Percentiles rank a stretch among this genome's conserved stretches.
These are phyloP conservation scores for Chrysoperla carnea DNA, from an alignment of 1,140 invertebrate species.

Conservation along the genomic window DNA sequence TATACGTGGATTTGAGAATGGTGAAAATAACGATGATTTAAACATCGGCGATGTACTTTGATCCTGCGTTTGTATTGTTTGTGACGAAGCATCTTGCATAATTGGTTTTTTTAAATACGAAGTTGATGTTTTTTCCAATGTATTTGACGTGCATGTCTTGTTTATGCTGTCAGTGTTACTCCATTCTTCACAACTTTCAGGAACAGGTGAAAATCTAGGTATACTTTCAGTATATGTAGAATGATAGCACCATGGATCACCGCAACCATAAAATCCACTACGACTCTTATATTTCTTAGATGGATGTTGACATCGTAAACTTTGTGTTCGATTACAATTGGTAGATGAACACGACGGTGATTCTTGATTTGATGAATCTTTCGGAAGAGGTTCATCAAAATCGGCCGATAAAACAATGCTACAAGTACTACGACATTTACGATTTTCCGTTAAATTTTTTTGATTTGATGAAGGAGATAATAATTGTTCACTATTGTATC, in stretches of 20 bases:
- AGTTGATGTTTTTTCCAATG: slow-evolving; percentile 8
- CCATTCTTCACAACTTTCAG: slow-evolving; percentile 24
- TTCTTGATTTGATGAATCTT: neutral
- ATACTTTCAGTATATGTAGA: slow-evolving; percentile 14
- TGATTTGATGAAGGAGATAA: slow-evolving; percentile 19
- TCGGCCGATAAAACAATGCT: slow-evolving; percentile 40
- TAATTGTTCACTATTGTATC: slow-evolving; percentile 28
- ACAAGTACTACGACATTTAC: slow-evolving; percentile 43
- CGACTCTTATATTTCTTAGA: slow-evolving; percentile 8
- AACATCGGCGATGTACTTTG: slow-evolving; percentile 19
- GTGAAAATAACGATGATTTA: neutral
- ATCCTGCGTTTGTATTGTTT: slow-evolving; percentile 29
- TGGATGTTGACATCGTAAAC: slow-evolving; percentile 19
- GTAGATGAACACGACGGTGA: neutral
- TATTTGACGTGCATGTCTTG: slow-evolving; percentile 16
- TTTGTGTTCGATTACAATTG: slow-evolving; percentile 14
- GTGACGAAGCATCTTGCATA: slow-evolving; percentile 26
- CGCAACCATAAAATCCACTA: slow-evolving; percentile 14
- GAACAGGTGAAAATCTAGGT: slow-evolving; percentile 21
- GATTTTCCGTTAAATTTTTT: slow-evolving; percentile 16
- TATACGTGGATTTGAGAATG: neutral
- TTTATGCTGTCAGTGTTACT: neutral
- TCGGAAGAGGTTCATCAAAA: slow-evolving; percentile 16
- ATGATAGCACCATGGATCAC: slow-evolving; percentile 23
- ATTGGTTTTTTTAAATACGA: slow-evolving; percentile 10